Evolutionary conservation across 2,797 vertebrate genomes (phyloP).

Genomic region (Martes flavigula): DNA sequence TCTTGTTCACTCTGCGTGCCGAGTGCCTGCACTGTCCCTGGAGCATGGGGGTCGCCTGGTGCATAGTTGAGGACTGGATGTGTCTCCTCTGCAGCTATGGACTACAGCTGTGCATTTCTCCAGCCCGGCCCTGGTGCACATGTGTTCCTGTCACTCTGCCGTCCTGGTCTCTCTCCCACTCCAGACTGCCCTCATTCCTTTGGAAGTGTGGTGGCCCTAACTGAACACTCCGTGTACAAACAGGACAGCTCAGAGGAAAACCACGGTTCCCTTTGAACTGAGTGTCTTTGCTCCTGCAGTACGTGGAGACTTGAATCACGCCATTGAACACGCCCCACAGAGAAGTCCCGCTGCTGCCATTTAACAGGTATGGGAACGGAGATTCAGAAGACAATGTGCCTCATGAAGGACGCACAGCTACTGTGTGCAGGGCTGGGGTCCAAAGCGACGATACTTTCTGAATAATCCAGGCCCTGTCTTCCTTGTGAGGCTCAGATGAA

Average conservation of each 20-base stretch:
- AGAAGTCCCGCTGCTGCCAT: neutral
- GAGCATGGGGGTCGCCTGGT: neutral
- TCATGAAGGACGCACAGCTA: neutral
- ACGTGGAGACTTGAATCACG: fast-evolving
- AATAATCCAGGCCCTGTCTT: neutral
- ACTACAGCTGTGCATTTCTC: fast-evolving
- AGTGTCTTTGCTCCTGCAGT: neutral
- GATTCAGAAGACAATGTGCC: neutral
- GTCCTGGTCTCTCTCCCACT: neutral
- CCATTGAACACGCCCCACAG: fast-evolving
- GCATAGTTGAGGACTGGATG: neutral
- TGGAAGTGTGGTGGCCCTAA: neutral
- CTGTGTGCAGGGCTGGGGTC: neutral
- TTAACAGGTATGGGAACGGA: neutral
- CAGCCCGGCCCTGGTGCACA: too few relatives aligned
- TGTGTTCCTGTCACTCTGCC: neutral
- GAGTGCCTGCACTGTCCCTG: neutral
- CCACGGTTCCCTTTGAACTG: neutral
- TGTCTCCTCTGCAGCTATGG: neutral
- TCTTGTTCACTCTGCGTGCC: neutral
- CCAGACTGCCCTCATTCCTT: neutral
- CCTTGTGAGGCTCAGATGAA: neutral
- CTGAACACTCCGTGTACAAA: neutral
- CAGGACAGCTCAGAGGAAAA: too few relatives aligned
- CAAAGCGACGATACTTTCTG: neutral